phyloP scores from a whole-genome alignment of 1,140 invertebrate species.

The Leptoteleia sp. region DNA sequence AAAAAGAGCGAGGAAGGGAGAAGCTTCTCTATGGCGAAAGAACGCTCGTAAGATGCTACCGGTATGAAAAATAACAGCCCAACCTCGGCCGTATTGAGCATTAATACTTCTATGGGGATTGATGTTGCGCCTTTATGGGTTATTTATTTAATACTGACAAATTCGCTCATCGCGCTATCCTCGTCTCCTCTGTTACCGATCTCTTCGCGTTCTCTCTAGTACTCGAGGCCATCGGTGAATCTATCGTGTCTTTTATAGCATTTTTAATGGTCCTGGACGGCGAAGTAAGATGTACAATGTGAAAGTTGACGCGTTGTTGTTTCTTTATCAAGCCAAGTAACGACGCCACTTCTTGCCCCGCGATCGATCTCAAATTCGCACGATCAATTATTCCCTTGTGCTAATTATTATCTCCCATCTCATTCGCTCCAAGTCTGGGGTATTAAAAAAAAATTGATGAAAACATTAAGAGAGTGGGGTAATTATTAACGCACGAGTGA shows the following conservation, averaged over 20 bases:
- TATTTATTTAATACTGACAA: slow-evolving; percentile 82
- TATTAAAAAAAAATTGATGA: slow-evolving; percentile 28
- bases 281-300: slow-evolving; percentile 60
- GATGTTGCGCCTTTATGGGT: slow-evolving; percentile 80
- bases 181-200: slow-evolving; percentile 12
- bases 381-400: slow-evolving; percentile 13
- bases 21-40: slow-evolving; percentile 67
- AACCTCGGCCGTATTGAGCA: slow-evolving; percentile 75
- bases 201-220: slow-evolving; percentile 29
- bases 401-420: slow-evolving; percentile 16
- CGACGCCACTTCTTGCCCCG: background rate
- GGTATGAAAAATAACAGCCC: slow-evolving; percentile 81
- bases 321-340: slow-evolving; percentile 9
- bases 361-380: slow-evolving; percentile 11
- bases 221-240: slow-evolving; percentile 46
- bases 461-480: slow-evolving; percentile 34
- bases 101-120: slow-evolving; percentile 79
- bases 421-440: slow-evolving; percentile 6
- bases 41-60: slow-evolving; percentile 73
- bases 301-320: slow-evolving; percentile 24
- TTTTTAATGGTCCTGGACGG: slow-evolving; percentile 71
- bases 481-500: slow-evolving; percentile 39
- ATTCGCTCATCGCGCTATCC: slow-evolving; percentile 71
- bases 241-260: slow-evolving; percentile 73
- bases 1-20: slow-evolving; percentile 65